phyloP scores from a whole-genome alignment of 2,797 vertebrate species.

The Pipistrellus nathusii region DNA sequence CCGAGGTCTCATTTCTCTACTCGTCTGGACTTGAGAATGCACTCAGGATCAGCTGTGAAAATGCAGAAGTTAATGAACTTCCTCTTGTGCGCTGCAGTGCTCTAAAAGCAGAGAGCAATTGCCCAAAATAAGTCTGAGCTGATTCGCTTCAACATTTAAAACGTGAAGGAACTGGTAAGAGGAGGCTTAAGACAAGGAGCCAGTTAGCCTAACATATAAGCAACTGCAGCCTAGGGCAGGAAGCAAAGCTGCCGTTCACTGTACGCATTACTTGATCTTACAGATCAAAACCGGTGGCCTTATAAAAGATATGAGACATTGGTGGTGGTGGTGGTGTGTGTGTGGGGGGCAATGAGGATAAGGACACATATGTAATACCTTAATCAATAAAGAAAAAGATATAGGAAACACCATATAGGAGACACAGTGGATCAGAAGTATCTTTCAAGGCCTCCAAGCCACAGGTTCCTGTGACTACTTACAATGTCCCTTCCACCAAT shows the following conservation, averaged over 20 bases:
- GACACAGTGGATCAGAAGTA: background rate
- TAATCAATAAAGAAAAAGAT: too few species aligned
- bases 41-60: conserved; percentile 78
- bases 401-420: too few species aligned
- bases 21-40: conserved; percentile 72
- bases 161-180: conserved; percentile 58
- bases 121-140: conserved; percentile 56
- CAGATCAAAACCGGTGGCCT: conserved; percentile 63
- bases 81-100: conserved; percentile 62
- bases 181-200: conserved; percentile 39
- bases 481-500: conserved; percentile 17
- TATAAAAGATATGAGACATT: background rate
- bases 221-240: conserved; percentile 21
- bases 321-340: too few species aligned
- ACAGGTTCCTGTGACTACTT: conserved; percentile 26
- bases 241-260: conserved; percentile 7
- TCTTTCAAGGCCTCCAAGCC: conserved; percentile 34
- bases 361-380: too few species aligned
- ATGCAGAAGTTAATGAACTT: conserved; percentile 83
- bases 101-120: conserved; percentile 53
- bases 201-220: conserved; percentile 48
- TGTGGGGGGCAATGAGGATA: too few species aligned
- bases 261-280: background rate
- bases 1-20: conserved; percentile 44
- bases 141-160: conserved; percentile 64